phyloP scores from a whole-genome alignment of 2,113 vertebrate species.

The Collichthys lucidus region DNA sequence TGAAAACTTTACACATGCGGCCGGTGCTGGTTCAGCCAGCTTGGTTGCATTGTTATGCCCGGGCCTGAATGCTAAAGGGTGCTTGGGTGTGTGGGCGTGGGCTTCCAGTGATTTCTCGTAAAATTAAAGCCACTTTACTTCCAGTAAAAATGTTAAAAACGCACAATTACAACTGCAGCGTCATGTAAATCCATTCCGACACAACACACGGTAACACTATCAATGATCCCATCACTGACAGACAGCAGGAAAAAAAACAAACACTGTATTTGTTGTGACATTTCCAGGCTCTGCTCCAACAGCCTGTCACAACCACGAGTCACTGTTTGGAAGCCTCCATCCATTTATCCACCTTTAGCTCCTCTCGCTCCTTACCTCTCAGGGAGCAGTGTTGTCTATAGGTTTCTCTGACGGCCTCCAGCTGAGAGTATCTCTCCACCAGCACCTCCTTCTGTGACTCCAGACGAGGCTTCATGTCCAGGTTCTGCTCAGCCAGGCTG shows the following conservation, averaged over 20 bases:
- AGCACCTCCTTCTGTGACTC: slow-evolving; percentile 87
- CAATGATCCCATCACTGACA: neutral
- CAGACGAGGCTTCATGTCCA: slow-evolving; percentile 88
- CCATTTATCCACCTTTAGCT: neutral
- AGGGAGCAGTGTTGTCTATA: slow-evolving; percentile 77
- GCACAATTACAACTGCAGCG: too few species aligned
- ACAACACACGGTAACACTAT: too few species aligned
- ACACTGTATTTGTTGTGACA: neutral
- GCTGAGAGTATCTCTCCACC: slow-evolving; percentile 87
- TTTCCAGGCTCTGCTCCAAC: neutral
- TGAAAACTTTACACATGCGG: too few species aligned
- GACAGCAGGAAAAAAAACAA: neutral
- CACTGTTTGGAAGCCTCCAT: neutral
- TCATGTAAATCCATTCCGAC: too few species aligned
- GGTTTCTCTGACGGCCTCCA: slow-evolving; percentile 82
- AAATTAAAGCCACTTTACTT: too few species aligned
- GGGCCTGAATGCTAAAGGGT: too few species aligned
- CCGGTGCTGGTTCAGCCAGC: too few species aligned
- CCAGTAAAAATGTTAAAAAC: too few species aligned
- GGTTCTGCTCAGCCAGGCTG: slow-evolving; percentile 94
- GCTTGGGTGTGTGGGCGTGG: too few species aligned
- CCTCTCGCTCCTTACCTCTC: slow-evolving; percentile 70
- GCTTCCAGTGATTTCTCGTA: too few species aligned
- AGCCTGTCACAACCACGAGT: neutral
- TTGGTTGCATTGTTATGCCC: too few species aligned